These are phyloP conservation scores for Ceriagrion tenellum DNA, from an alignment of 2,888 invertebrate species.

Conservation along the genomic window DNA sequence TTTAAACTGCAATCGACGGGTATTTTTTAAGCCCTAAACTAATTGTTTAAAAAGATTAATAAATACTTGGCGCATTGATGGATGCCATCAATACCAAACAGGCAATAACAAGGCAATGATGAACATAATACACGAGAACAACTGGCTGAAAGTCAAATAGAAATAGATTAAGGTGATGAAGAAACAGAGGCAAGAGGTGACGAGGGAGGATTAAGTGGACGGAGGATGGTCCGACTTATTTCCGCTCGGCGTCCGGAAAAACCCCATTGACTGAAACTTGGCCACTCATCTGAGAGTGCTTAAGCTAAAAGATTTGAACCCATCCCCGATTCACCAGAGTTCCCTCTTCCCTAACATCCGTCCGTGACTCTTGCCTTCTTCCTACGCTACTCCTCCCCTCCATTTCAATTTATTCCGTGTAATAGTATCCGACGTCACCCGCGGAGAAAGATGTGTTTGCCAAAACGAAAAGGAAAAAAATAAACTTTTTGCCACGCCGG, in stretches of 20 bases:
- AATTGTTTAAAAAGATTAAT: no score
- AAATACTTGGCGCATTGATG: no score
- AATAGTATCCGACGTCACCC: slow-evolving; percentile 60
- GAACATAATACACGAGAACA: no score
- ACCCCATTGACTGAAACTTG: slow-evolving; percentile 41
- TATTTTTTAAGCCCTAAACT: no score
- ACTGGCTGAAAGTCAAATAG: no score
- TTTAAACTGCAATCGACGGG: no score
- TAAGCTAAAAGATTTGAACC: not conserved
- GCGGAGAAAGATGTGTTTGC: slow-evolving; percentile 34
- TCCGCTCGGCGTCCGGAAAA: not conserved
- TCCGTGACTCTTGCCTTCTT: not conserved
- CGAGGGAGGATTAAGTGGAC: not conserved
- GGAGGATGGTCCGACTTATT: slow-evolving; percentile 19
- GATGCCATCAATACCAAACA: no score
- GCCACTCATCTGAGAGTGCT: slow-evolving; percentile 8
- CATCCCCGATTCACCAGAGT: not conserved
- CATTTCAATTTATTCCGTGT: slow-evolving; percentile 52
- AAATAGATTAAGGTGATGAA: no score
- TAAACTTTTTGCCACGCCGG: not conserved
- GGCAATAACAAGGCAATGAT: no score
- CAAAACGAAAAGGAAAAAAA: slow-evolving; percentile 4
- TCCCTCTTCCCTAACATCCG: not conserved
- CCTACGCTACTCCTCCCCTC: not conserved
- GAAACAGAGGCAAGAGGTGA: no score